Evolutionary conservation across 2,113 vertebrate genomes (phyloP), one percentile per base, ranked within the genome.

Genomic region (Sebastes fasciatus): DNA sequence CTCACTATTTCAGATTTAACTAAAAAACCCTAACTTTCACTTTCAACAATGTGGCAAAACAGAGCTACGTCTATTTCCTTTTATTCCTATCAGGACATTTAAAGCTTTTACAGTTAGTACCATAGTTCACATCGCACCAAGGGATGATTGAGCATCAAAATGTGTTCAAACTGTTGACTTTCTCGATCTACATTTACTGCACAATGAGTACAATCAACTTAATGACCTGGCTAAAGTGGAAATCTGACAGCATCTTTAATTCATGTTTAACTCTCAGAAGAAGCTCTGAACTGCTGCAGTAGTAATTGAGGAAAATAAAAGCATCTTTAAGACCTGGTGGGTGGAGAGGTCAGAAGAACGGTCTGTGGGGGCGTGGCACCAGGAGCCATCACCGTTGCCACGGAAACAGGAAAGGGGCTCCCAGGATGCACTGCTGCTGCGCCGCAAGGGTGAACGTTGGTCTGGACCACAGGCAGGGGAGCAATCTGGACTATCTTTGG

Each of bases 401-500:
- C 83, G 80, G 96, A 96, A 84, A 97, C 96, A 1, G 97, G 95
- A 70, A 97, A 96, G 4, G 96, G 89, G 66, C 89, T 95, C 83
- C 96, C 95, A 92, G 94, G 83, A 79, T 96, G 96, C 80, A 90
- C 90, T 49, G 94, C 66, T 52, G 90, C 84, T 9, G 80, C 34
- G 43, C 58, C 61, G 40, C 57, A 57, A 46, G 90, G 87, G 82
- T 93, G 85, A 66, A 95, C 68, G 21, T 80, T 94, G 52, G 96
- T 94, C 86, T 97, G 96, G 89, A 96, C 96, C 89, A 97, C 93
- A 1, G 97, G 96, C 94, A 98, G 93, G 0, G 97, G 96, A 49
- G 96, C 96, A 63, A 98, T 95, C 93, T 98, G 97, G 89, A 98
- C 96, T 80, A 98, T 96, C 97, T 98, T 88, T 5, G 63, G 58